phyloP scores from a whole-genome alignment of 2,797 vertebrate genomes.

The Sebastes flavidus region DNA sequence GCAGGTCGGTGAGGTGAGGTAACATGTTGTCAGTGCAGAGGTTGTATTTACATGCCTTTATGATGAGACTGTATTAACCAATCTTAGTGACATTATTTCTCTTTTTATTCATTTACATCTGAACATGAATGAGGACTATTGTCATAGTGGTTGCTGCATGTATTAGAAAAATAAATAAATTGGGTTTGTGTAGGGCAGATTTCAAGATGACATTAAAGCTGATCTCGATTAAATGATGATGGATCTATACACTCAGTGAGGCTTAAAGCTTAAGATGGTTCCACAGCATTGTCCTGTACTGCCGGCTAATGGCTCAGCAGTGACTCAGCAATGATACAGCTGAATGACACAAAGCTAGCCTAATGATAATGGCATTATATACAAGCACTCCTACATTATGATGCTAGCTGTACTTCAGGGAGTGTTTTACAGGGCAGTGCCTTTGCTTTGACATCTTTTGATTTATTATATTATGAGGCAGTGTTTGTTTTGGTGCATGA shows the following conservation, averaged over 20 bases:
- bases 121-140: conserved; percentile 20
- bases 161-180: conserved; percentile 14
- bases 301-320: conserved; percentile 12
- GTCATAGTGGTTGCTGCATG: neutral
- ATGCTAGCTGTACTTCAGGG: neutral
- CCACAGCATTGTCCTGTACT: neutral
- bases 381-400: neutral
- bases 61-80: conserved; percentile 6
- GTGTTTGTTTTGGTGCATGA: neutral
- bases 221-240: neutral
- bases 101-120: conserved; percentile 27
- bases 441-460: neutral
- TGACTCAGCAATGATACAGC: conserved; percentile 57
- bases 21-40: conserved; percentile 33
- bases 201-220: conserved; percentile 10
- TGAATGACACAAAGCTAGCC: conserved; percentile 18
- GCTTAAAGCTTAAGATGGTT: neutral
- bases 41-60: conserved; percentile 31
- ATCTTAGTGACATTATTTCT: conserved; percentile 9
- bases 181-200: neutral
- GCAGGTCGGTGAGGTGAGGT: neutral
- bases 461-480: neutral
- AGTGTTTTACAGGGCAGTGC: neutral
- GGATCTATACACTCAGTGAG: neutral
- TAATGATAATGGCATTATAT: neutral